Evolutionary conservation across 2,888 invertebrate genomes (phyloP), one percentile per base, ranked within the genome.

Genomic region (Cataglyphis livida): DNA sequence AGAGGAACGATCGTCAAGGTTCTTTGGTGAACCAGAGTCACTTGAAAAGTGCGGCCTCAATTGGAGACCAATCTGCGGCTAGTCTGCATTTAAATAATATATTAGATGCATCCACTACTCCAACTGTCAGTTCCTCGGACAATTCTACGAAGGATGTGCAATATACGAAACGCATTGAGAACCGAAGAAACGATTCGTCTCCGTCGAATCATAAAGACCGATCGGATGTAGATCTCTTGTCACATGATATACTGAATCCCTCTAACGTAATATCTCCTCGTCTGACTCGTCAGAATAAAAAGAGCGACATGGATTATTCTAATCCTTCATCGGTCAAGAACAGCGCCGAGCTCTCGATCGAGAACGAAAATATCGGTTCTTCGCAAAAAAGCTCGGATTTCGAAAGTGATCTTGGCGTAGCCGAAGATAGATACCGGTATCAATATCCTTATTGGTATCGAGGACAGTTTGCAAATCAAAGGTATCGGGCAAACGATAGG

Each of bases 241-340:
- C 88, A 3, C 79, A 89, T 18, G 91, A 91, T 61, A 83, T 91
- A 32, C 41, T 91, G 21, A 91, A 92, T 81, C 91, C 92, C 81
- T 91, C 91, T 0, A 87, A 87, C 38, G 57, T 91, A 25, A 87
- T 90, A 9, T 71, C 35, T 35, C 35, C 35, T 35, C 35, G 4
- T 35, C 74, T 91, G 38, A 88, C 89, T 15, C 87, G 92, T 6
- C 64, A 68, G 28, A 25, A 18, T 32, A 18, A 12, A 78, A 44
- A 25, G 10, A 12, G 57, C 6, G 10, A 57, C 2, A 7, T 1
- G 15, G 18, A 44, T 68, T 68, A 21, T 3, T 25, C 41, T 6
- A 41, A 44, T 28, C 32, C 54, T 44, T 57, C 57, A 10, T 65
- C 65, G 28, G 5, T 57, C 28, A n/a, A 65, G 15, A 18, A 28